phyloP scores from a whole-genome alignment of 2,888 invertebrate genomes.

The Drosophila lutescens region DNA sequence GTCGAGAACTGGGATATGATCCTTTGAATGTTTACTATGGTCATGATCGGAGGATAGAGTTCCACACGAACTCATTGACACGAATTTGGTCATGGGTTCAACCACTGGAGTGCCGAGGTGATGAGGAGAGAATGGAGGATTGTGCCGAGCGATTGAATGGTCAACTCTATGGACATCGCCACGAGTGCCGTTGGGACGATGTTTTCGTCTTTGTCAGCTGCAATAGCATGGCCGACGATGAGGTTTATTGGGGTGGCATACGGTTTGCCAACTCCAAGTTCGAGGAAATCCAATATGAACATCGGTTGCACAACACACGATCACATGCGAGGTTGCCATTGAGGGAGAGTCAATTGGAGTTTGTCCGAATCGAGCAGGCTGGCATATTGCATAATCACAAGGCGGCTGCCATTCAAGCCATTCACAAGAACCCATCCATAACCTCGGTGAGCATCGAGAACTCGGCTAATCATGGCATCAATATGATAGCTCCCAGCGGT shows the following conservation, averaged over 20 bases:
- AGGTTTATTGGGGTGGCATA: constrained; percentile 97
- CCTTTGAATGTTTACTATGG: constrained; percentile 95
- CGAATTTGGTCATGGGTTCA: constrained; percentile 98
- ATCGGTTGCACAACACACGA: constrained; percentile 91
- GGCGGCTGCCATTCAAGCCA: constrained; percentile 95
- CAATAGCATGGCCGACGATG: constrained; percentile 86
- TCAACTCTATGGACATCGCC: constrained; percentile 92
- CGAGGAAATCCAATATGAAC: constrained; percentile 93
- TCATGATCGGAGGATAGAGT: constrained; percentile 93
- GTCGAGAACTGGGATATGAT: constrained; percentile 95
- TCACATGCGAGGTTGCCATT: constrained; percentile 89
- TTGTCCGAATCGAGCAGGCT: constrained; percentile 94
- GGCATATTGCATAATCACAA: constrained; percentile 98
- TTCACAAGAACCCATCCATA: constrained; percentile 93
- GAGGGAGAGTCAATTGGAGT: constrained; percentile 91
- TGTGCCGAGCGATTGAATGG: constrained; percentile 95
- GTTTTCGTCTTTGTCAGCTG: constrained; percentile 97
- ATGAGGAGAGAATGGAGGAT: constrained; percentile 91
- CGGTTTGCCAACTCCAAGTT: constrained; percentile 95
- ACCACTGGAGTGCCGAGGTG: constrained; percentile 92
- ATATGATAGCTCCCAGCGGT: constrained; percentile 94
- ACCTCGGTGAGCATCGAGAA: constrained; percentile 92
- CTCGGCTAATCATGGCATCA: constrained; percentile 96
- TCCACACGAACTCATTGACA: constrained; percentile 93
- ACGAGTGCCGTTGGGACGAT: constrained; percentile 95